Percentiles rank a stretch among this genome's conserved stretches.
These are phyloP conservation scores for Molossus molossus DNA, from an alignment of 2,797 vertebrate genomes.

Conservation along the genomic window DNA sequence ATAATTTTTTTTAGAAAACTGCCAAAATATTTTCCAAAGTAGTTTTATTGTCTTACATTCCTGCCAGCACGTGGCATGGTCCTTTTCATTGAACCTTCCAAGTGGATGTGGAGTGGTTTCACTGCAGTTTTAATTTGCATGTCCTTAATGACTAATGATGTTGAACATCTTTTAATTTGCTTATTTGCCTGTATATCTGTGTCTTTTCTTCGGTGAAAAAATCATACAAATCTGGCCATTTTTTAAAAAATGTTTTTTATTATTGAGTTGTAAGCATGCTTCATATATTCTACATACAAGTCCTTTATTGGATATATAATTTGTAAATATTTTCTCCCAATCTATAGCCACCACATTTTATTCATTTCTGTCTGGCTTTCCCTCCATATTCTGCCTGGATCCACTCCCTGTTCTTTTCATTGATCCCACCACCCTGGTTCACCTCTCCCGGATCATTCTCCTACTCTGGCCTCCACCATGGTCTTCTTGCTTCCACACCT, in stretches of 20 bases:
- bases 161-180: background rate
- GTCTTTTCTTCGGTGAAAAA: slow-evolving; percentile 6
- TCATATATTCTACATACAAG: background rate
- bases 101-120: background rate
- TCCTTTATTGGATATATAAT: background rate
- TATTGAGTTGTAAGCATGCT: background rate
- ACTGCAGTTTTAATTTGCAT: background rate
- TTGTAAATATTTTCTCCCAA: background rate
- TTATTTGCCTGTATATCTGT: background rate
- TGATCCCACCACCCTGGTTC: background rate
- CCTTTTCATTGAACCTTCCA: background rate
- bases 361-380: background rate
- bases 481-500: background rate
- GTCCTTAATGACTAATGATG: background rate
- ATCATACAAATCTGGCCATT: background rate
- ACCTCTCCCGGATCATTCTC: background rate
- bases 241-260: background rate
- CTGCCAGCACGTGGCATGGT: background rate
- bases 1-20: background rate
- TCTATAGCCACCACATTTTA: background rate
- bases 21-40: background rate
- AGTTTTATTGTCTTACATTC: background rate
- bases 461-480: background rate
- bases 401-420: background rate
- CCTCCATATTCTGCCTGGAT: background rate